Base-by-base conservation (phyloP, 2,797 vertebrate species). In the Acanthurus tractus region DNA sequence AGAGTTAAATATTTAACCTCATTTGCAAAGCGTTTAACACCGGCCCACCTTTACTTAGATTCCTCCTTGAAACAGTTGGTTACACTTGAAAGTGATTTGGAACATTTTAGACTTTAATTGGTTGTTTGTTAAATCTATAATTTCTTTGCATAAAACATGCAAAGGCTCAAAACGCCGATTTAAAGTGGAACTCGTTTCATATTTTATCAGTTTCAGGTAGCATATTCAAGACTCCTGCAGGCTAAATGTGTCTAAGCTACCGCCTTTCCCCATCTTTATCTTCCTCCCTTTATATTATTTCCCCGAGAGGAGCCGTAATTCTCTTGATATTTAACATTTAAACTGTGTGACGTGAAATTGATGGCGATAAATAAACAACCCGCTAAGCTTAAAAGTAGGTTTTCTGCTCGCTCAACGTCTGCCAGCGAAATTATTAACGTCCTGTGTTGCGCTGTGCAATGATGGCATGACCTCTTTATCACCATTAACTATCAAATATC, bases 21-120 rank as follows among this genome's bases (percentile, higher is more conserved):
- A 55, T 83, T 86, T 75, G 68, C 83, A 20, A 59, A 44, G 72
- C 86, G 80, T 72, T 88, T 74, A 86, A 84, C 85, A 63, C 89
- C 88, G 72, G 85, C 71, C 94, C 92, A 95, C 94, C 94, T 95
- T 94, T 93, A 95, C 88, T 86, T 14, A 63, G 85, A 92, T 92
- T 93, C 93, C 92, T 92, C 89, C 92, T 95, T 92, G 93, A 93
- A 94, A 94, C 92, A 93, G 90, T 95, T 94, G 93, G 92, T 92
- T 93, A 93, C 93, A 91, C 93, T 94, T 92, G 89, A 94, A 91
- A 95, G 93, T 94, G 91, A 95, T 94, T 94, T 90, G 89, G 91
- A 93, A 93, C 92, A 82, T 95, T 94, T 93, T 92, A 88, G 86
- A 92, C 90, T 93, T 94, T 93, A 93, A 94, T 95, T 95, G 94